Conservation (phyloP, 2,888 invertebrate species). For the Synergus umbraculus region DNA sequence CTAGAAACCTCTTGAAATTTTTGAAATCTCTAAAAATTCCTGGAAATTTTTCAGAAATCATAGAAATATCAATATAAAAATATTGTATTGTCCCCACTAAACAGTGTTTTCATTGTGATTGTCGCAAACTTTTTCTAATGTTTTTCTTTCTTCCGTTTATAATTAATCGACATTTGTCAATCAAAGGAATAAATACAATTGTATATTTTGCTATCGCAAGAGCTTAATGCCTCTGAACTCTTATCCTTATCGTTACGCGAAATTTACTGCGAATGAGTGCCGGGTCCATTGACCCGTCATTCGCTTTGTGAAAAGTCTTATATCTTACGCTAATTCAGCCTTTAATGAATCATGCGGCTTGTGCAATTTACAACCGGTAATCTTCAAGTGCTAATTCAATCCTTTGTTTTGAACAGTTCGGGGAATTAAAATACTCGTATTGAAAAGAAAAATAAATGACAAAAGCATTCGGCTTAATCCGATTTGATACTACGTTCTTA, state of each 20-base stretch:
- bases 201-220: background rate
- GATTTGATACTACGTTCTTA: no score
- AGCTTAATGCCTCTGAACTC: conserved; percentile 1
- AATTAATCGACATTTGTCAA: background rate
- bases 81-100: no score
- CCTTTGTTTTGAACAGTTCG: background rate
- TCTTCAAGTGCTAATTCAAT: background rate
- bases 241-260: conserved; percentile 1
- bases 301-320: conserved; percentile 3
- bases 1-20: no score
- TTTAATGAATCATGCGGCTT: background rate
- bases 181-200: background rate
- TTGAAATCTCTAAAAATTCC: no score
- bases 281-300: background rate
- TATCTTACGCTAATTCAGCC: background rate
- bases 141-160: background rate
- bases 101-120: background rate
- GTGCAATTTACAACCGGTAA: background rate
- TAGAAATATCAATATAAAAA: no score
- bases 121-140: background rate
- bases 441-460: background rate
- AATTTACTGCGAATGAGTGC: background rate
- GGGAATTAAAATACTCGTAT: background rate
- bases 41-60: no score
- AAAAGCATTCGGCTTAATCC: no score